phyloP scores from a whole-genome alignment of 2,113 vertebrate species.

The Alligator mississippiensis region DNA sequence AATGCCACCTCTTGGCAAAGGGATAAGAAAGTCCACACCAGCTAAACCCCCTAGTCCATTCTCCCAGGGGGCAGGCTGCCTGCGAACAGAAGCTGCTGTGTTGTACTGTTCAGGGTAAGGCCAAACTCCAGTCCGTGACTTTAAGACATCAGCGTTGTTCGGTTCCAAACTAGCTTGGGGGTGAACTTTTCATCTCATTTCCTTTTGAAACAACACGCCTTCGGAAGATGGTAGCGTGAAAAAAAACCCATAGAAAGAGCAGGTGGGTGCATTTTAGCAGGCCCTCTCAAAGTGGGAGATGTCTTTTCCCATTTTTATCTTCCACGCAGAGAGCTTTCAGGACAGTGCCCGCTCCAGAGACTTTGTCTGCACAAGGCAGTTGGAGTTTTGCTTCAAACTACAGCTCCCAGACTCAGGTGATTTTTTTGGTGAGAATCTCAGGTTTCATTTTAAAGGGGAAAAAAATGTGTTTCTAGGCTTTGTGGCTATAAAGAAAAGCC shows the following conservation, averaged over 20 bases:
- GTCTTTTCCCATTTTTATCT: neutral
- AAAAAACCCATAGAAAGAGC: neutral
- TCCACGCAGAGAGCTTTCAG: neutral
- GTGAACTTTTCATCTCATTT: slow-evolving; percentile 10
- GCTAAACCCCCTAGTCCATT: accelerated
- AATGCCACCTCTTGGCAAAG: neutral
- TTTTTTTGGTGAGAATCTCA: neutral
- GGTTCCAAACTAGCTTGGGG: neutral
- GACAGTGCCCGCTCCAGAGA: neutral
- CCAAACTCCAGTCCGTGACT: neutral
- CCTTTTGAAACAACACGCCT: slow-evolving; percentile 13
- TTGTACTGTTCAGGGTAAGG: neutral
- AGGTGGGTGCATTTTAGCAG: slow-evolving; percentile 5
- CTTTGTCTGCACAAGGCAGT: neutral
- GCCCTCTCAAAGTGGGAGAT: slow-evolving; percentile 12
- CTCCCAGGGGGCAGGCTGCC: neutral
- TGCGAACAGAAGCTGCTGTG: neutral
- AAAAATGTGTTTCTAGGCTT: neutral
- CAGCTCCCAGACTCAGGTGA: neutral
- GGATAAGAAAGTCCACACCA: neutral
- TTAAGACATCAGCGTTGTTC: neutral
- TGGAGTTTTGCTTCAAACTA: neutral
- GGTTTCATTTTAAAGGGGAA: neutral
- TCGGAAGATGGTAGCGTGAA: slow-evolving; percentile 34
- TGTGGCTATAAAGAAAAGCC: neutral